Conservation (phyloP, 2,113 vertebrate genomes). For the Rhea americana region DNA sequence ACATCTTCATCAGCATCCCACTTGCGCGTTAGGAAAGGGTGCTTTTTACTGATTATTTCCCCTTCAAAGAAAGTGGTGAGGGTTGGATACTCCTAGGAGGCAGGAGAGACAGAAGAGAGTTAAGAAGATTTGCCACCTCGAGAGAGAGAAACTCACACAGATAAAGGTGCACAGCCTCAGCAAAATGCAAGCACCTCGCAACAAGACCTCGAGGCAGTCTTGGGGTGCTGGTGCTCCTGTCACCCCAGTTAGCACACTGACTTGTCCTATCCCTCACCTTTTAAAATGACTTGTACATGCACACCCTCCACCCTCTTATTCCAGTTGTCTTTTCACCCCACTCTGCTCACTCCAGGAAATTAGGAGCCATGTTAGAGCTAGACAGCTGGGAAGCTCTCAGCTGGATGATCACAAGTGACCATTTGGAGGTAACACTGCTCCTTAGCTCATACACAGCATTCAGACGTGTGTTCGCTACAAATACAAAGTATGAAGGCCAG, state of each 20-base stretch:
- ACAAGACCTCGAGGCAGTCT: fast-evolving
- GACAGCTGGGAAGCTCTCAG: not conserved
- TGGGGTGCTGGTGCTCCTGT: fast-evolving
- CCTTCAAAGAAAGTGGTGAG: constrained; percentile 98
- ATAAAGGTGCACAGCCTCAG: fast-evolving
- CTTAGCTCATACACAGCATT: fast-evolving
- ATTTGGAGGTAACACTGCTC: not conserved
- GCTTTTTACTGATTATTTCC: constrained; percentile 96
- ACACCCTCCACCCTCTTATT: not conserved
- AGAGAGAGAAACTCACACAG: not conserved
- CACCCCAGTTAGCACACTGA: not conserved
- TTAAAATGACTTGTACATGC: not conserved
- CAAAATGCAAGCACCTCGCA: not conserved
- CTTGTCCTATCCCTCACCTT: not conserved
- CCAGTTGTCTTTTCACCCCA: not conserved
- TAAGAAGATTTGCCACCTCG: not conserved
- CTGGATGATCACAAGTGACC: not conserved
- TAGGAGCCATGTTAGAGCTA: not conserved
- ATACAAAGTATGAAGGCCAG: not conserved
- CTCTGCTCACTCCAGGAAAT: not conserved
- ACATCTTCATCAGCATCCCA: constrained; percentile 99
- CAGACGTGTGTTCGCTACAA: not conserved
- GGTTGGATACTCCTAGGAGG: constrained; percentile 91
- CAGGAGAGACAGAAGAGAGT: not conserved
- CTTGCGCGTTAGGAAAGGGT: constrained; percentile 95